Percentiles rank a stretch among this genome's conserved stretches.
These are phyloP conservation scores for Siniperca chuatsi DNA, from an alignment of 2,113 vertebrate genomes.

Conservation along the genomic window DNA sequence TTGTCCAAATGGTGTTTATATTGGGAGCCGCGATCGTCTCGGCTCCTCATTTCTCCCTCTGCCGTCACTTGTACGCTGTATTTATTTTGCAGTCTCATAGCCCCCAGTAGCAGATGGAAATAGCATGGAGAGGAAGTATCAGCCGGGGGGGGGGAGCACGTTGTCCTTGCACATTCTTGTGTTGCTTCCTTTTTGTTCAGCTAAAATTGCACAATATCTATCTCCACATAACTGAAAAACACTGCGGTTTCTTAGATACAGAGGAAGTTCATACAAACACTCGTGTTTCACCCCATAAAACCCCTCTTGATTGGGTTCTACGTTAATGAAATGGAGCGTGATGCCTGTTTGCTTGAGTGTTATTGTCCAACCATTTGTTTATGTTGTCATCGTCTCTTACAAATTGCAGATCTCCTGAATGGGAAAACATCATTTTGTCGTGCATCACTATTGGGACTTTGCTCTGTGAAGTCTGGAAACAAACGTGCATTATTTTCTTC, in stretches of 20 bases:
- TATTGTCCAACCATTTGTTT: background rate
- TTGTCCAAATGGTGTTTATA: constrained; percentile 62
- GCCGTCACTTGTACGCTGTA: constrained; percentile 16
- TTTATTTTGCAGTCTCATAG: constrained; percentile 78
- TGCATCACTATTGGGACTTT: background rate
- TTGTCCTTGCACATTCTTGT: constrained; percentile 51
- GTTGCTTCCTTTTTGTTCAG: constrained; percentile 66
- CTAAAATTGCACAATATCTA: constrained; percentile 70
- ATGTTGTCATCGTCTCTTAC: background rate
- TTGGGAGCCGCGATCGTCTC: constrained; percentile 8
- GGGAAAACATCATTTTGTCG: background rate
- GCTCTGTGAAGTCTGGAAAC: too few species aligned
- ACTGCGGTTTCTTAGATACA: constrained; percentile 49
- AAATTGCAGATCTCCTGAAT: background rate
- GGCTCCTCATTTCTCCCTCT: constrained; percentile 40
- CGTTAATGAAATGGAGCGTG: constrained; percentile 27
- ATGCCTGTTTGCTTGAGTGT: background rate
- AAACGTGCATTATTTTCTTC: background rate
- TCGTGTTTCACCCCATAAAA: background rate
- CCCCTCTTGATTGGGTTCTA: constrained; percentile 19
- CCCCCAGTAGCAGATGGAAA: constrained; percentile 86
- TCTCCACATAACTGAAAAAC: constrained; percentile 61
- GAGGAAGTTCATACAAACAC: constrained; percentile 32
- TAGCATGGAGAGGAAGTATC: constrained; percentile 76
- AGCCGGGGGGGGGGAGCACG: constrained; percentile 30